Conservation (phyloP, 2,113 vertebrate species). For the Nyctereutes procyonoides region DNA sequence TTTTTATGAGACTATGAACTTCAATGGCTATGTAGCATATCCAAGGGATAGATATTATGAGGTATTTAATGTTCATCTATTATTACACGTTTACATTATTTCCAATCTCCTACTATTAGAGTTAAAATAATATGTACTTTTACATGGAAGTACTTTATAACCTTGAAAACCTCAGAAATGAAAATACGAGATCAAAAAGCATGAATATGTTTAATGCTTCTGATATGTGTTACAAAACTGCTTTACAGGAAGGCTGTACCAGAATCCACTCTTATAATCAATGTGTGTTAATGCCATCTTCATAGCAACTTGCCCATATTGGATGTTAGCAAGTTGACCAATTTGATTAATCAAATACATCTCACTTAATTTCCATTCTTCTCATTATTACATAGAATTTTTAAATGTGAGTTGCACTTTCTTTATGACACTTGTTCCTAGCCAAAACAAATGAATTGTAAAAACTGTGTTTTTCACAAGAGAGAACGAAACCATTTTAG, state of each 20-base stretch:
- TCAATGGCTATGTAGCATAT: neutral
- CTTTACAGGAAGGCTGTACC: neutral
- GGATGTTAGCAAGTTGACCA: neutral
- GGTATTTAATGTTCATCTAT: neutral
- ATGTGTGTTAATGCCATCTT: neutral
- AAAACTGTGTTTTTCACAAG: neutral
- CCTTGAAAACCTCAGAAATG: conserved; percentile 2
- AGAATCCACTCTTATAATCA: neutral
- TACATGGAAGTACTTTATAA: neutral
- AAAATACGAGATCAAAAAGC: neutral
- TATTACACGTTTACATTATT: neutral
- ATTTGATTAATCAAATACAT: neutral
- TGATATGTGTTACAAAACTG: neutral
- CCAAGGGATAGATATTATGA: neutral
- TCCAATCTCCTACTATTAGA: conserved; percentile 3
- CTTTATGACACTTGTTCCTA: neutral
- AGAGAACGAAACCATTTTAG: neutral
- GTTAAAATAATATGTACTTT: conserved; percentile 24
- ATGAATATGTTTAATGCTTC: neutral
- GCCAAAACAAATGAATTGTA: neutral
- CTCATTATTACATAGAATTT: neutral
- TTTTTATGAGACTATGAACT: neutral
- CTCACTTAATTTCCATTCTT: neutral
- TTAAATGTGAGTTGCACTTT: neutral
- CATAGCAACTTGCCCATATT: neutral